Evolutionary conservation across 1,140 invertebrate genomes (phyloP), one percentile per base, ranked within the genome.

Genomic region (Amphibalanus amphitrite): DNA sequence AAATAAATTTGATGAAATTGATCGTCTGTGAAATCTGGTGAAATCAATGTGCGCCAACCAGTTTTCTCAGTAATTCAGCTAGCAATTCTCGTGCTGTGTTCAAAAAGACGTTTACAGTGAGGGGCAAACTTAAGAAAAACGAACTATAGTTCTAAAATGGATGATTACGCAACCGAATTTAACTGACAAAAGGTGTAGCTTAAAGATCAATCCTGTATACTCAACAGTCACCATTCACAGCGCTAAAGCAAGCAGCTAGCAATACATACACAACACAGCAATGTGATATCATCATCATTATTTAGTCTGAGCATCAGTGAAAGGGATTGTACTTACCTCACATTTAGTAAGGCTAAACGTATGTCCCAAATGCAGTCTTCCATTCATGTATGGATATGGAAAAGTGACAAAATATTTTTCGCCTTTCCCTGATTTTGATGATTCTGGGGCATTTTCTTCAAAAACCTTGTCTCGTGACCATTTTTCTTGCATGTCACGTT

Each of bases 341-440:
- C 92, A 94, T 85, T 99, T 99, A 59, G 95, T 95, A 33, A 98
- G 78, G n/a, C 95, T 92, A 84, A 99, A 99, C 13, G 93, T 95
- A 80, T 99, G 97, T 0, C 97, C 97, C 69, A 99, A 82, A 85
- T 99, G 97, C 70, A 99, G 85, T 69, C 90, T 85, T 38, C 97
- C 97, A 87, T 99, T 99, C 97, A 99, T 99, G 77, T 99, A 99
- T 0, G 97, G 97, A 84, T 90, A 99, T 4, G 97, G 97, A 85
- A 99, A 99, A 15, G 94, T 98, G 20, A 88, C 89, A 67, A 98
- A 82, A 79, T 91, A 98, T 79, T 98, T 98, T 74, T 93, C 90
- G 77, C 89, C 74, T 30, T 72, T 30, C 0, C 67, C 71, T 28
- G 28, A 23, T 13, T 38, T 38, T 6, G 38, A 38, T 38, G 64